Base-by-base conservation (phyloP, 2,888 invertebrate species). In the Sinohyriopsis cumingii region DNA sequence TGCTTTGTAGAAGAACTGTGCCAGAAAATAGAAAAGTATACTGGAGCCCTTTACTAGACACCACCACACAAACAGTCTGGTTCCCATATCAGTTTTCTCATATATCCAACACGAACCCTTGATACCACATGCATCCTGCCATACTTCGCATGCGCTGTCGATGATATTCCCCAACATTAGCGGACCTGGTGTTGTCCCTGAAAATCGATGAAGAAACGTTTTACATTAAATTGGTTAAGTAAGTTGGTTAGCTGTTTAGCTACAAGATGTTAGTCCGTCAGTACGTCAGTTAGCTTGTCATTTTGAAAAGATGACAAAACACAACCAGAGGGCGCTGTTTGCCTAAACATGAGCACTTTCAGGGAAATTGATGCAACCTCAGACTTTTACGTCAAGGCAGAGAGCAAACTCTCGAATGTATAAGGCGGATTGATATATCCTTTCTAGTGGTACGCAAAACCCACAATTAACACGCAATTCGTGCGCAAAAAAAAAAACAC, bases 11-110 rank as follows among this genome's bases (percentile, higher is more conserved):
- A 77, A 78, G 61, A 71, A 76, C 60, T 79, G 79, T 9, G 81
- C 78, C 15, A 71, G 65, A 55, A 81, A 81, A 60, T 76, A 74
- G 64, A 78, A 81, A 22, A 71, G 15, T 19, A 79, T 57, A 55
- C 73, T 67, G n/a, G 70, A 60, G 4, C 71, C 59, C 24, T 81
- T 79, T 7, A 78, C 75, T n/a, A 77, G 33, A 45, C 76, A 69
- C 81, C 81, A 81, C 81, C 81, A 79, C 15, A 79, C 67, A 67
- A 81, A 79, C 20, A 81, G 71, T 67, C 76, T 74, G 6, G 77
- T 68, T 3, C 79, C 81, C 79, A 81, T 81, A 60, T 78, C 72
- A 1, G 75, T 74, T 64, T 78, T 77, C 64, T 76, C 69, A 63
- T 81, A 81, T 28, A 79, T 78, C 81, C 81, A 79, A 55, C 81